These are phyloP conservation scores for Cheiracanthium punctorium DNA, from an alignment of 2,888 invertebrate species.

Conservation along the genomic window DNA sequence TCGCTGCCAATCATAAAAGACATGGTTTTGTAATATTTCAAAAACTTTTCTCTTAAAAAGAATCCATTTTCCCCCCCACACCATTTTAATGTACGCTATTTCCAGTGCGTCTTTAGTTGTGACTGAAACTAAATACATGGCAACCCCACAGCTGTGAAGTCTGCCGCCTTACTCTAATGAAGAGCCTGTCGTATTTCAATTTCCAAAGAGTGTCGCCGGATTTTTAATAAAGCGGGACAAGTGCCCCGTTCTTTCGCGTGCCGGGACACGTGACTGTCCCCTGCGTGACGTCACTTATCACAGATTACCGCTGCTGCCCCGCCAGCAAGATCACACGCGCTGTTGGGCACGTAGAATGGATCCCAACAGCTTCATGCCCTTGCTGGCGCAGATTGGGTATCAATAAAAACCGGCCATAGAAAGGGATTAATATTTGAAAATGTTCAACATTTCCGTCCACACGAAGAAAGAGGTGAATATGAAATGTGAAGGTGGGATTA, in stretches of 20 bases:
- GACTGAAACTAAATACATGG: too few species aligned
- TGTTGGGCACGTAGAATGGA: constrained; percentile 10
- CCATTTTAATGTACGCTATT: too few species aligned
- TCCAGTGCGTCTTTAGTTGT: too few species aligned
- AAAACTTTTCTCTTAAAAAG: too few species aligned
- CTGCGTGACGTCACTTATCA: constrained; percentile 35
- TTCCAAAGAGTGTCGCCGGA: constrained; percentile 26
- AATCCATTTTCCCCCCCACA: too few species aligned
- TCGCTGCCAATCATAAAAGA: too few species aligned
- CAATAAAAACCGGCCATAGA: not conserved
- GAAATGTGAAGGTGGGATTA: not conserved
- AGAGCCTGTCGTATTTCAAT: constrained; percentile 25
- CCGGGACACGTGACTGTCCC: constrained; percentile 27
- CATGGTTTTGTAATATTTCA: too few species aligned
- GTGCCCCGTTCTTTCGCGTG: constrained; percentile 23
- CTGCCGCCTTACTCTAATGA: constrained; percentile 19
- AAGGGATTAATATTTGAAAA: constrained; percentile 3
- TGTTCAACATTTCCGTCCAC: not conserved
- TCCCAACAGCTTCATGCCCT: not conserved
- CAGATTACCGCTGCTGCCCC: not conserved
- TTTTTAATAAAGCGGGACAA: constrained; percentile 47
- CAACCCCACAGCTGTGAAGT: constrained; percentile 10
- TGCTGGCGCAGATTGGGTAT: not conserved
- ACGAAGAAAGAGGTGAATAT: not conserved
- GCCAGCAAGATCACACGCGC: constrained; percentile 37